These are phyloP conservation scores for Drosophila tanythrix DNA, from an alignment of 2,888 invertebrate genomes.

Conservation along the genomic window DNA sequence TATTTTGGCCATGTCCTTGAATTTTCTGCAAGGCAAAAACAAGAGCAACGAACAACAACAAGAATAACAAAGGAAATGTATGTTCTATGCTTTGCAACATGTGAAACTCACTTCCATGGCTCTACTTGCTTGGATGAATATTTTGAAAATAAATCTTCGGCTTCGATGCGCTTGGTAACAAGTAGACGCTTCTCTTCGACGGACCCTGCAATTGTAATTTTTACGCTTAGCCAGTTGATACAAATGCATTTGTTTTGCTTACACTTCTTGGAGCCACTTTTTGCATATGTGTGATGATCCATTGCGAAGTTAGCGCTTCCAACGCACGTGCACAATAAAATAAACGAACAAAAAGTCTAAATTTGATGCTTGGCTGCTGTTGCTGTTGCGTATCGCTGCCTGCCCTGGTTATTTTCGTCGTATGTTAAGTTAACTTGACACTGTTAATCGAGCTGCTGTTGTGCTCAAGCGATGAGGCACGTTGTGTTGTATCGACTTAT, in stretches of 20 bases:
- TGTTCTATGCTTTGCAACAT: neutral
- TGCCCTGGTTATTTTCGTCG: slow-evolving; percentile 39
- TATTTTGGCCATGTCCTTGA: slow-evolving; percentile 75
- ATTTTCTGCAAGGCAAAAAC: slow-evolving; percentile 55
- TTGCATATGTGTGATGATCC: slow-evolving; percentile 83
- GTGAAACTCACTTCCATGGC: slow-evolving; percentile 81
- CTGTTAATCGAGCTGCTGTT: slow-evolving; percentile 32
- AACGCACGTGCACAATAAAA: slow-evolving; percentile 52
- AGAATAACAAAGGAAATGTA: neutral
- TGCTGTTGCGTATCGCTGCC: neutral
- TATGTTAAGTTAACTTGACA: slow-evolving; percentile 36
- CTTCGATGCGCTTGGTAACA: slow-evolving; percentile 79
- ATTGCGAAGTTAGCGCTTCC: slow-evolving; percentile 49
- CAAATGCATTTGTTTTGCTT: slow-evolving; percentile 41
- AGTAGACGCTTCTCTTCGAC: slow-evolving; percentile 80
- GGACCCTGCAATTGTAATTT: slow-evolving; percentile 71
- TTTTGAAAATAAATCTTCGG: slow-evolving; percentile 78
- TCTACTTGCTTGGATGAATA: slow-evolving; percentile 75
- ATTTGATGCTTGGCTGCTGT: slow-evolving; percentile 38
- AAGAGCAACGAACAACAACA: slow-evolving; percentile 3
- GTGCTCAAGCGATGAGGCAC: neutral
- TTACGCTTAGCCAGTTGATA: neutral
- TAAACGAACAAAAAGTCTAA: slow-evolving; percentile 36
- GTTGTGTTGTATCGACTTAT: slow-evolving; percentile 19
- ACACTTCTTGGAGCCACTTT: slow-evolving; percentile 81